Evolutionary conservation across 23 tunicate species (phyloP), one percentile per base, ranked within the genome.

Genomic region (Botrylloides violaceus): DNA sequence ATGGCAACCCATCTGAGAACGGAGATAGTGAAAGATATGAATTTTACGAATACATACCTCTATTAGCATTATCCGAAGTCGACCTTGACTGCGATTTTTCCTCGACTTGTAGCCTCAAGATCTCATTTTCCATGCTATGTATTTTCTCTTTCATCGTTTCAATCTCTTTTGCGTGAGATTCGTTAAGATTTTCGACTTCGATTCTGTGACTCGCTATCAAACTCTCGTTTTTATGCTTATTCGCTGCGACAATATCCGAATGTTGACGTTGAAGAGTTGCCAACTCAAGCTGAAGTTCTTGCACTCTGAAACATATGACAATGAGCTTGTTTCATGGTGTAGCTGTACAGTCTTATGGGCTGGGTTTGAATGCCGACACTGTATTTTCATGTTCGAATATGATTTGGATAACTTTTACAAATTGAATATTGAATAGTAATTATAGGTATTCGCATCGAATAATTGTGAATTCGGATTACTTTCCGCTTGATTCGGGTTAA

Each of bases 241-340:
- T 66, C 71, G 75, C 76, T 53, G 26, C 27, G 32, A 74, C 70
- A 33, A 75, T 65, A 35, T 87, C 95, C 30, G 80, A 50, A 61
- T 80, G 77, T 50, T 87, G 95, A 33, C 83, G 76, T 23, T 84
- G 86, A 32, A 87, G 47, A 3, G 84, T 77, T 0, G 75, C 49
- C 53, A 88, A 68, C 61, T 88, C 96, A 53, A 81, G 96, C 49
- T 88, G 96, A 26, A 88, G 66, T 15, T 81, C 73, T 66, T 88
- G 80, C 15, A 88, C 84, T 49, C 96, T 88, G 79, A 2, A 47
- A 32, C 0, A 18, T 2, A 58, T 33, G n/a, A n/a, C n/a, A n/a
- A n/a, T n/a, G n/a, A n/a, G n/a, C n/a, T n/a, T n/a, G n/a, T n/a
- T n/a, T n/a, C n/a, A n/a, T n/a, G n/a, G n/a, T n/a, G n/a, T n/a